Evolutionary conservation across 2,888 invertebrate genomes (phyloP).

Genomic region (Oxytorus armatus): DNA sequence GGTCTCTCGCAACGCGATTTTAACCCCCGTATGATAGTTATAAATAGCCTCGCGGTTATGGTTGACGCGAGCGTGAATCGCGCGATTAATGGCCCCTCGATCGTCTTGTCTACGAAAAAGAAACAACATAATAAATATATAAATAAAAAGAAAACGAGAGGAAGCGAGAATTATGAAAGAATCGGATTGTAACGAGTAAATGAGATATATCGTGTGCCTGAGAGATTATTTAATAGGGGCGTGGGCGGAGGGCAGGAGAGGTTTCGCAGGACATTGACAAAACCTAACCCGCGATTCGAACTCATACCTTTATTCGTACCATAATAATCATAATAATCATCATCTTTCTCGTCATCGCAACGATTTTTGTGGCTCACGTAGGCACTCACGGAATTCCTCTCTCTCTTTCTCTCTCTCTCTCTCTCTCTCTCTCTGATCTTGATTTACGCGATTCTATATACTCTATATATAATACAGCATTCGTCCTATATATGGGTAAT

Average conservation of each 20-base stretch:
- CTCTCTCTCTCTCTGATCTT: slow-evolving; percentile 64
- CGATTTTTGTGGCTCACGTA: slow-evolving; percentile 53
- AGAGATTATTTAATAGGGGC: background rate
- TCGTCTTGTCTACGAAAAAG: slow-evolving; percentile 21
- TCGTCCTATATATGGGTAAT: slow-evolving; percentile 57
- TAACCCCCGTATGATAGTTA: slow-evolving; percentile 59
- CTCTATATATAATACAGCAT: slow-evolving; percentile 40
- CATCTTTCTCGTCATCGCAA: slow-evolving; percentile 49
- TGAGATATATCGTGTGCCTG: slow-evolving; percentile 26
- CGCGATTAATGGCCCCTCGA: slow-evolving; percentile 67
- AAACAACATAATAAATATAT: background rate
- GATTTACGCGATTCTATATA: slow-evolving; percentile 50
- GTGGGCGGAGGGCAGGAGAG: too few species aligned
- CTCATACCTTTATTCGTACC: slow-evolving; percentile 28
- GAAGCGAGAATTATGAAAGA: background rate
- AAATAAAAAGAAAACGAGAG: background rate
- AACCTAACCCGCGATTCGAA: slow-evolving; percentile 25
- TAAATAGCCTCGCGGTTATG: slow-evolving; percentile 58
- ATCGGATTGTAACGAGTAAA: slow-evolving; percentile 24
- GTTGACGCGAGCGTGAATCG: slow-evolving; percentile 62
- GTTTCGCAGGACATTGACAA: background rate
- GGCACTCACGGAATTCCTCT: slow-evolving; percentile 54
- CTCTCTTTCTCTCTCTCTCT: too few species aligned
- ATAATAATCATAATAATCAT: slow-evolving; percentile 43
- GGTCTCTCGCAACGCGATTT: slow-evolving; percentile 27